phyloP scores from a whole-genome alignment of 1,140 invertebrate genomes.

The Calliphora vicina region DNA sequence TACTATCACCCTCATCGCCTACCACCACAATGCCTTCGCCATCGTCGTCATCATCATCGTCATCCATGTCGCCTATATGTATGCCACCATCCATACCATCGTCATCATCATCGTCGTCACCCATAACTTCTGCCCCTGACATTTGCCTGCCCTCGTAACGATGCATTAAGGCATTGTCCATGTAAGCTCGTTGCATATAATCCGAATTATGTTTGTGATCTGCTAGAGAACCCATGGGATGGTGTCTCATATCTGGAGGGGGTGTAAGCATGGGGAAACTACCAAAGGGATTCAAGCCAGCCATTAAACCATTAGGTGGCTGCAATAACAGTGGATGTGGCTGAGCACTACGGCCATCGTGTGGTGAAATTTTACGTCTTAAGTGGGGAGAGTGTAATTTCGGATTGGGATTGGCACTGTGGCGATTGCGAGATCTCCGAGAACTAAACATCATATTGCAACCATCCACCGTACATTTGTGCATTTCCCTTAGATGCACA shows the following conservation, averaged over 20 bases:
- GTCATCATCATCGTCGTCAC: conserved; percentile 61
- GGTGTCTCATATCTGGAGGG: conserved; percentile 75
- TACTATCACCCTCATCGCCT: conserved; percentile 60
- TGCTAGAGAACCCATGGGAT: conserved; percentile 67
- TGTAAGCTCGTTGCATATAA: conserved; percentile 59
- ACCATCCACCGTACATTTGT: conserved; percentile 97
- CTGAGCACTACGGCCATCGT: conserved; percentile 88
- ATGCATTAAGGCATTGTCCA: conserved; percentile 61
- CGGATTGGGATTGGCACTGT: conserved; percentile 98
- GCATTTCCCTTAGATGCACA: conserved; percentile 98
- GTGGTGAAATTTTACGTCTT: conserved; percentile 89
- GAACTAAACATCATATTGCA: conserved; percentile 99
- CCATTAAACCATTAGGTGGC: conserved; percentile 72
- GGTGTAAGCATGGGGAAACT: conserved; percentile 79
- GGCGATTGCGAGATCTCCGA: conserved; percentile 91
- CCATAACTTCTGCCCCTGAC: conserved; percentile 57
- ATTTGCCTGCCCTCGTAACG: conserved; percentile 50
- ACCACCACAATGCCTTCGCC: conserved; percentile 64
- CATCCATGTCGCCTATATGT: conserved; percentile 61
- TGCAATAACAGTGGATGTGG: conserved; percentile 81
- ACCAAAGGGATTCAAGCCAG: conserved; percentile 75
- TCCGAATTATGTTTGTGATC: conserved; percentile 76
- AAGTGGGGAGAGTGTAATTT: conserved; percentile 96
- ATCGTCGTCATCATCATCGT: conserved; percentile 71
- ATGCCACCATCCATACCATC: conserved; percentile 64